Evolutionary conservation across 2,113 vertebrate genomes (phyloP).

Genomic region (Sturnira hondurensis): DNA sequence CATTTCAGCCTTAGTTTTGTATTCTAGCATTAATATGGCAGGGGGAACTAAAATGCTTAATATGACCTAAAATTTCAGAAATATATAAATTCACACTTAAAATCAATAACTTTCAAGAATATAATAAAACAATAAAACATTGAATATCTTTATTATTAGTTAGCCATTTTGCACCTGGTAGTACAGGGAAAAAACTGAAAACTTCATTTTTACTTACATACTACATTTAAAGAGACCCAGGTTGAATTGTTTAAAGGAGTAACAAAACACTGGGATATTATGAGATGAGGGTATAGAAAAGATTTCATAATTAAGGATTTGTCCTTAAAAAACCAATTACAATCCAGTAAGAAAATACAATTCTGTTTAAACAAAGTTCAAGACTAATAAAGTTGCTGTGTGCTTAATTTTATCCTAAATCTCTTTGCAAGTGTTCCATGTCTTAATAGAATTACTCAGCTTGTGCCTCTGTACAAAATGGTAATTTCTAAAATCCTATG

Average conservation of each 20-base stretch:
- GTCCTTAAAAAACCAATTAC: background rate
- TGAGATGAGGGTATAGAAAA: background rate
- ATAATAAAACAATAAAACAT: conserved; percentile 22
- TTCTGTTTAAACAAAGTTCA: conserved; percentile 36
- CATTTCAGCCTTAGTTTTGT: conserved; percentile 99
- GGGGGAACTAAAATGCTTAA: conserved; percentile 96
- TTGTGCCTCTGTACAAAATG: conserved; percentile 69
- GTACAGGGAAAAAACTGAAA: background rate
- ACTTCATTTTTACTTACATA: conserved; percentile 44
- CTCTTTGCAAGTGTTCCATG: conserved; percentile 41
- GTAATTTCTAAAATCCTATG: conserved; percentile 62
- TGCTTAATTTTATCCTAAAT: conserved; percentile 38
- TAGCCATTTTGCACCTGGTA: conserved; percentile 23
- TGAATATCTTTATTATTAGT: background rate
- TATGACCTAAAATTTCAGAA: conserved; percentile 88
- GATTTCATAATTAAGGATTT: background rate
- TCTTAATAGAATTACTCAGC: conserved; percentile 49
- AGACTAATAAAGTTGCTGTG: background rate
- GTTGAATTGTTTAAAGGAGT: background rate
- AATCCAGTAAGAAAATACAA: background rate
- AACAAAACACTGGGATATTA: conserved; percentile 17
- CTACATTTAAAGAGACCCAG: conserved; percentile 21
- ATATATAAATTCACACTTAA: conserved; percentile 36
- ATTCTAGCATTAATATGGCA: conserved; percentile 96
- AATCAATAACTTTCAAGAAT: conserved; percentile 21